These are phyloP conservation scores for Rachycentron canadum DNA, from an alignment of 2,797 vertebrate species.

Conservation along the genomic window DNA sequence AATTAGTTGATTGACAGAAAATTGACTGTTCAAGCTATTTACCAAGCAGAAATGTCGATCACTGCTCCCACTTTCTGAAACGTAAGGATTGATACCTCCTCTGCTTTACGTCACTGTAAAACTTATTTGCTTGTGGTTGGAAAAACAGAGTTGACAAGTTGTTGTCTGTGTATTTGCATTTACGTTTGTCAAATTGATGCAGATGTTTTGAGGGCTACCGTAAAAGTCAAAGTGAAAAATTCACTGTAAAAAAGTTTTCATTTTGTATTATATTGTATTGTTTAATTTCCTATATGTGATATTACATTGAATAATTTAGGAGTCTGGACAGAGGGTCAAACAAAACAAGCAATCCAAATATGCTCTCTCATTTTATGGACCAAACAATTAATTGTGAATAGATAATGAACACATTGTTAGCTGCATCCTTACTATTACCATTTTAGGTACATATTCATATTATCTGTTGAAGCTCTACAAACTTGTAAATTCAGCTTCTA, in stretches of 20 bases:
- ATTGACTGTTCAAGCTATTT: no score
- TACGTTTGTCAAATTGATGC: no score
- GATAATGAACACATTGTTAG: background rate
- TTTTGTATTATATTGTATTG: no score
- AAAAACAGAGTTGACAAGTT: no score
- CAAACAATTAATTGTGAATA: background rate
- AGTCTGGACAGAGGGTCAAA: background rate
- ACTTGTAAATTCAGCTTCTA: constrained; percentile 2
- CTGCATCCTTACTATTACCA: background rate
- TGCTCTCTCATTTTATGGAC: background rate
- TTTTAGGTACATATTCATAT: background rate
- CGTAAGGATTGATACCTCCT: background rate
- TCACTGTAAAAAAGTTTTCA: no score
- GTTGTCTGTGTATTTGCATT: background rate
- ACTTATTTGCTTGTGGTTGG: no score
- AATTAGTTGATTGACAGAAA: no score
- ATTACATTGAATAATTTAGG: no score
- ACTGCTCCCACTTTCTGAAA: background rate
- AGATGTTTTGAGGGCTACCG: no score
- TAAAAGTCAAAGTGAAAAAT: no score
- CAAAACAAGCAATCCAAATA: background rate
- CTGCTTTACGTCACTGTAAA: no score
- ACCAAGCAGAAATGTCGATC: background rate
- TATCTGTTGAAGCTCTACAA: background rate
- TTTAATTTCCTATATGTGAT: no score